Base-by-base conservation (phyloP, 2,797 vertebrate genomes). In the Eulemur mongoz region DNA sequence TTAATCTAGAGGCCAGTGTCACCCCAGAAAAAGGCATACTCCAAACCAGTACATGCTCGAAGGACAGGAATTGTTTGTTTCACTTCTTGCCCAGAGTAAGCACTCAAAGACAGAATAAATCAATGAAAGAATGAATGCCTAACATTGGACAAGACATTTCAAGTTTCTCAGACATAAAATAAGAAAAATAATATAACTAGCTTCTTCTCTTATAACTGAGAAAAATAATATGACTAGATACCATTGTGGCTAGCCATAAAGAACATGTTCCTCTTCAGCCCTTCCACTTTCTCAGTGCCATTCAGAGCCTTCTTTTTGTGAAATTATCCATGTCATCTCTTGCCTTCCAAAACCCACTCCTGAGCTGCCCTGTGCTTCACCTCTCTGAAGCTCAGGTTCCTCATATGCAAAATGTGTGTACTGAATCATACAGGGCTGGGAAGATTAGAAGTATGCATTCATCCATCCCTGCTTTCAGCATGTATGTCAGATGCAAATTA, bases 131-230 rank as follows among this genome's bases (percentile, higher is more conserved):
- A 81, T 76, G 10, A 52, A 76, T n/a, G 32, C 13, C 0, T 32
- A 78, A 61, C 13, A 89, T 57, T 48, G 59, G 17, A 40, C 1
- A 65, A 89, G 69, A 52, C n/a, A 90, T 45, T 40, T 63, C 27
- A 85, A 40, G 20, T 73, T 93, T 92, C 63, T 95, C 11, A 73
- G 69, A 27, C 20, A 57, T 54, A 92, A 94, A 87, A 78, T 50
- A 25, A 97, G n/a, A 70, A 87, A 75, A 92, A 87, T 20, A 67
- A 91, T 45, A 32, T 84, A 92, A 57, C 9, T 57, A 57, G 54
- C 54, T 57, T 57, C 54, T 57, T 57, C 22, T 54, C 7, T 54
- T 57, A 23, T 23, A 57, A 57, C 54, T 43, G 20, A 97, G n/a
- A 69, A 89, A 75, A 92, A 87, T 20, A 72, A 91, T 52, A 27